A percentile compares a stretch with the other conserved stretches of the same genome.
Evolutionary conservation across 2,888 invertebrate genomes (phyloP).

Genomic region (Taphrorychus bicolor): DNA sequence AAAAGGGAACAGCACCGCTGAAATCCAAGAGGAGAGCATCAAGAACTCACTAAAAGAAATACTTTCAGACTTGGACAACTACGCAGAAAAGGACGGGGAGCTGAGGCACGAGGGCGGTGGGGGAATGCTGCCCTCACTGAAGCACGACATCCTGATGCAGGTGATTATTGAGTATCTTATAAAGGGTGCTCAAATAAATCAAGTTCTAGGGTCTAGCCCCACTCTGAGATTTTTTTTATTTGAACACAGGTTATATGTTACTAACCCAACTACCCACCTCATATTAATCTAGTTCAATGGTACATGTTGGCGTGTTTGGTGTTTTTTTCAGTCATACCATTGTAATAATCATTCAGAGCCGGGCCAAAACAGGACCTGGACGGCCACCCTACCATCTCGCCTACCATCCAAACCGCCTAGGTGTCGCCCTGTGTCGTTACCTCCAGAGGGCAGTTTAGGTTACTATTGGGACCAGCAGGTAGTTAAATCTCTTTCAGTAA

Average conservation of each 20-base stretch:
- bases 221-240: too few species aligned
- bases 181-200: too few species aligned
- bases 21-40: constrained; percentile 64
- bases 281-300: not conserved
- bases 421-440: constrained; percentile 53
- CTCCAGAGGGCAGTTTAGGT: constrained; percentile 48
- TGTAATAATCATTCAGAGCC: constrained; percentile 43
- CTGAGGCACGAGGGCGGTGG: constrained; percentile 6
- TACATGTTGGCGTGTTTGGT: not conserved
- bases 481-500: too few species aligned
- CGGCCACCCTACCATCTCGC: constrained; percentile 53
- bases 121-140: constrained; percentile 17
- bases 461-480: constrained; percentile 54
- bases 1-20: constrained; percentile 42
- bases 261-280: not conserved
- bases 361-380: constrained; percentile 48
- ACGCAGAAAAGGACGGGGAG: constrained; percentile 61
- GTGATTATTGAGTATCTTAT: too few species aligned
- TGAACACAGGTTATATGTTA: not conserved
- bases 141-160: constrained; percentile 25
- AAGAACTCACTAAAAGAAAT: constrained; percentile 67
- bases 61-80: constrained; percentile 67
- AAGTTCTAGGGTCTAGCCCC: too few species aligned
- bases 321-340: not conserved
- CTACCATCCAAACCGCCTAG: constrained; percentile 44